phyloP scores from a whole-genome alignment of 2,888 invertebrate species.

The Glaucopsyche alexis region DNA sequence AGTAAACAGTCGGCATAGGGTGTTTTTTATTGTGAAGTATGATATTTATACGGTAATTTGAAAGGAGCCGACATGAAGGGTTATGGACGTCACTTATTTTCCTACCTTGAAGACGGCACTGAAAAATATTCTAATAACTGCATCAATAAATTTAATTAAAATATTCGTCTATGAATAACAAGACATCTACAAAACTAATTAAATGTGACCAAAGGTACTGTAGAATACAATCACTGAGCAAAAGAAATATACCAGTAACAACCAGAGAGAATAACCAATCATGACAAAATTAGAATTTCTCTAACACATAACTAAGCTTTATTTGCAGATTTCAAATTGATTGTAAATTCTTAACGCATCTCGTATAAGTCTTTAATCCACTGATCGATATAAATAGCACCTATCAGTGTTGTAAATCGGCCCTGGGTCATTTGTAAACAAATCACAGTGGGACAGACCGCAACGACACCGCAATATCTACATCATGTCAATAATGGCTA shows the following conservation, averaged over 20 bases:
- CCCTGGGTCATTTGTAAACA: conserved; percentile 34
- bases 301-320: conserved; percentile 2
- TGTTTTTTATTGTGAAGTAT: conserved; percentile 38
- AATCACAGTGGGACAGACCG: conserved; percentile 37
- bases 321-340: conserved; percentile 12
- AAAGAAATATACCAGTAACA: not conserved
- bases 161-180: not conserved
- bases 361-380: conserved; percentile 24
- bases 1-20: conserved; percentile 62
- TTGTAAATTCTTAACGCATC: conserved; percentile 21
- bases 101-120: not conserved
- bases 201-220: too few relatives aligned
- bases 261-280: not conserved
- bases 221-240: not conserved
- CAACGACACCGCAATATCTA: conserved; percentile 41
- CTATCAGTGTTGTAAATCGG: conserved; percentile 25
- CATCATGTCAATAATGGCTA: conserved; percentile 34
- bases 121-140: not conserved
- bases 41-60: conserved; percentile 1
- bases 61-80: not conserved
- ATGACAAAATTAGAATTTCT: not conserved
- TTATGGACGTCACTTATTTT: not conserved
- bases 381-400: conserved; percentile 29
- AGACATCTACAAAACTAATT: not conserved
- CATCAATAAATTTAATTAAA: not conserved